phyloP scores from a whole-genome alignment of 1,140 invertebrate species.

The Zaprionus nigranus region DNA sequence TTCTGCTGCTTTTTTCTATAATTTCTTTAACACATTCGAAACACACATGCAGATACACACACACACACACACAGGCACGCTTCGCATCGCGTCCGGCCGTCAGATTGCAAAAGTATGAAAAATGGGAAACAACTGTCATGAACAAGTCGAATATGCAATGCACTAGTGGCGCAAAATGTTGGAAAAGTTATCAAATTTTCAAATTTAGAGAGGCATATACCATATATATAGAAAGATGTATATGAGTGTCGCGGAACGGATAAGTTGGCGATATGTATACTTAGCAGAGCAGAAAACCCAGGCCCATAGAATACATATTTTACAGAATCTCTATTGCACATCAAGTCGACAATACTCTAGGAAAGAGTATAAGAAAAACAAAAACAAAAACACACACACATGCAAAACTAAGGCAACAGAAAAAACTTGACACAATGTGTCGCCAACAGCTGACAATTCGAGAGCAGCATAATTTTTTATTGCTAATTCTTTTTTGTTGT shows the following conservation, averaged over 20 bases:
- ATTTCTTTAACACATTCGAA: slow-evolving; percentile 64
- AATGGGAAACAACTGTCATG: slow-evolving; percentile 26
- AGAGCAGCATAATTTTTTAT: slow-evolving; percentile 62
- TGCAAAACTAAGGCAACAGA: slow-evolving; percentile 7
- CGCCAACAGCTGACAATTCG: slow-evolving; percentile 68
- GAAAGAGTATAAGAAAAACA: slow-evolving; percentile 28
- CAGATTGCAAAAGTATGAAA: slow-evolving; percentile 44
- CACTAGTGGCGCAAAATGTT: not conserved
- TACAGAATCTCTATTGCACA: not conserved
- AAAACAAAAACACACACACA: slow-evolving; percentile 21
- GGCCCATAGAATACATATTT: no score
- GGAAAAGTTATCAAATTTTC: not conserved
- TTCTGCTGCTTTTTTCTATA: slow-evolving; percentile 60
- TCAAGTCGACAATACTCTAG: not conserved
- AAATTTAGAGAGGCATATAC: not conserved
- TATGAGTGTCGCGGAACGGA: no score
- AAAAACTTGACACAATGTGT: slow-evolving; percentile 61
- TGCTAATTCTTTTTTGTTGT: slow-evolving; percentile 32
- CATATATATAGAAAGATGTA: not conserved
- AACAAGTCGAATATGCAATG: not conserved
- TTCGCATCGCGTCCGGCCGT: slow-evolving; percentile 54
- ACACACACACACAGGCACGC: slow-evolving; percentile 22
- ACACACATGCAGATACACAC: slow-evolving; percentile 27
- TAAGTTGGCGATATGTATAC: no score
- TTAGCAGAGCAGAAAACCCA: no score